Base-by-base conservation (phyloP, 2,113 vertebrate species). In the Pseudopodoces humilis region DNA sequence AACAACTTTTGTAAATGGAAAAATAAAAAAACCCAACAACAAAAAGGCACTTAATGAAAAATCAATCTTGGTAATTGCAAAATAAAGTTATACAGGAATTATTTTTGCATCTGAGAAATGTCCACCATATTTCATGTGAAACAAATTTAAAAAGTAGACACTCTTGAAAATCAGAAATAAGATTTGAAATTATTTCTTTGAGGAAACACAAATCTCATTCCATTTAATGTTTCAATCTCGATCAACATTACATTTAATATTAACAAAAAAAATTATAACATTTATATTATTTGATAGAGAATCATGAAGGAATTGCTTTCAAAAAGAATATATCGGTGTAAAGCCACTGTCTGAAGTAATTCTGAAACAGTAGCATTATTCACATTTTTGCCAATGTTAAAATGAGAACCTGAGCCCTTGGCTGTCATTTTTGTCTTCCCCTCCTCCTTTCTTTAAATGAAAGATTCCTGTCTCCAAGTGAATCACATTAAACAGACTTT, bases 1-100 rank as follows among this genome's bases (percentile, higher is more conserved):
- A 98, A 97, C 96, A 98, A 98, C 94, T 97, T 98, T 96, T 94
- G 92, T 90, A 92, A 91, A 96, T 90, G 91, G 68, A 87, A 88
- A 91, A 92, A 94, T 81, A 92, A 89, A 68, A 78, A 19, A n/a
- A 10, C 13, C 9, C 49, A 65, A 76, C 31, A 69, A 77, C 68
- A 80, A 87, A 88, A 90, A 90, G 69, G 2, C 41, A 88, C n/a
- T 94, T 95, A 96, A 96, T 95, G 81, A 96, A 97, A 97, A 96
- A 97, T 92, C 93, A 89, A 49, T 96, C 88, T 96, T 94, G 47
- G 70, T 95, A 96, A 96, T 81, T 94, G 75, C 56, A 89, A 97
- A 97, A 97, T 94, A 92, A 95, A 90, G 86, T 95, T 94, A 92
- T 86, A 85, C 13, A 56, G 58, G 50, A 88, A 89, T 90, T 90